phyloP scores from a whole-genome alignment of 1,140 invertebrate genomes.

The Dinothrombium tinctorium region DNA sequence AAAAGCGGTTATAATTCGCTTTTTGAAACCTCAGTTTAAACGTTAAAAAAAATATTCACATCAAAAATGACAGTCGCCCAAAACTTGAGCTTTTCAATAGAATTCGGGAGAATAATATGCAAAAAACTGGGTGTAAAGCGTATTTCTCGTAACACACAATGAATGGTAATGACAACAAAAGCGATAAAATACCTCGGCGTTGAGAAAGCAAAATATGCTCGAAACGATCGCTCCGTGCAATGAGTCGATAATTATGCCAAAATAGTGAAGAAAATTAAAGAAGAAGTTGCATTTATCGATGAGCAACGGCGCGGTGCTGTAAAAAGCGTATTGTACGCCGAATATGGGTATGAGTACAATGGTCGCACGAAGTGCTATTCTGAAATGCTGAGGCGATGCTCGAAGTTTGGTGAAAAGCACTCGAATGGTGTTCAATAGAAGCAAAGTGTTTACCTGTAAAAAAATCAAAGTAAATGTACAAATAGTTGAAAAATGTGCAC shows the following conservation, averaged over 20 bases:
- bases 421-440: conserved; percentile 12
- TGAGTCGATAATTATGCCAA: conserved; percentile 23
- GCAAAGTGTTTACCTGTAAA: conserved; percentile 11
- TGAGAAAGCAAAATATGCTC: conserved; percentile 29
- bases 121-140: too few species aligned
- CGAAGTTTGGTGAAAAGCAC: conserved; percentile 13
- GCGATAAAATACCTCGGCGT: conserved; percentile 30
- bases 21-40: too few species aligned
- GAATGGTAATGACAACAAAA: too few species aligned
- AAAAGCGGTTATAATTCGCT: too few species aligned
- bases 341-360: conserved; percentile 32
- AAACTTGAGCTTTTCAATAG: too few species aligned
- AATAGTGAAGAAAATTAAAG: conserved; percentile 21
- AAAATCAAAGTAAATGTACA: not conserved
- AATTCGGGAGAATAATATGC: too few species aligned
- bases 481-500: not conserved
- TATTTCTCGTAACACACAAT: too few species aligned
- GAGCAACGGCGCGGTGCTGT: conserved; percentile 20
- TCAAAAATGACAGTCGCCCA: too few species aligned
- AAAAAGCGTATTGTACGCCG: conserved; percentile 31
- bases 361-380: conserved; percentile 31
- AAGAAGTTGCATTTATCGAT: conserved; percentile 22
- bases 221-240: conserved; percentile 19
- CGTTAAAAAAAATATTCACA: too few species aligned
- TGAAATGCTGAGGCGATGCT: conserved; percentile 16